Evolutionary conservation across 2,797 vertebrate species (phyloP).

Genomic region (Crenuchus spilurus): DNA sequence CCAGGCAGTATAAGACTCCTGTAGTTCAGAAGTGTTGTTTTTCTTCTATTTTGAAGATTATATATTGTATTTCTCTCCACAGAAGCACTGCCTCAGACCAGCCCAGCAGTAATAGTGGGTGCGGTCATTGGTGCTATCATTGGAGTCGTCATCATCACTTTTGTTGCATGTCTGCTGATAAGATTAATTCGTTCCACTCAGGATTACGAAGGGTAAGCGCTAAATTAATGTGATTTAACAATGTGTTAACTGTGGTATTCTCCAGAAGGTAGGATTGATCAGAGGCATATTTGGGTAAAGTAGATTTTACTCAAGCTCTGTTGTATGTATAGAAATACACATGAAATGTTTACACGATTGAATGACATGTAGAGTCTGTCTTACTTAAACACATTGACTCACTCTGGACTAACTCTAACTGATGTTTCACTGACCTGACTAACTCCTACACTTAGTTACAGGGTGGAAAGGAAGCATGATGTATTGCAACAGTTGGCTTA

Average conservation of each 20-base stretch:
- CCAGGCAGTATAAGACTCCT: not conserved
- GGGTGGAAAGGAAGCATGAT: constrained; percentile 2
- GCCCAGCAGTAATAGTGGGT: constrained; percentile 80
- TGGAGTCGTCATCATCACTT: constrained; percentile 81
- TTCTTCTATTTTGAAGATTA: not conserved
- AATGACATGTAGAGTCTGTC: not conserved
- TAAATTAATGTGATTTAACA: not conserved
- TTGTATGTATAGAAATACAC: not conserved
- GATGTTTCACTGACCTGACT: constrained; percentile 19
- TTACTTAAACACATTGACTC: not conserved
- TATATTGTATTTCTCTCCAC: constrained; percentile 49
- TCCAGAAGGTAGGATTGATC: no score
- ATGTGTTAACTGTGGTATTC: not conserved
- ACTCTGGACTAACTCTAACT: constrained; percentile 4
- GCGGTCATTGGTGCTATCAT: constrained; percentile 82
- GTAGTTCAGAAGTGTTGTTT: not conserved
- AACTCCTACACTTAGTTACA: not conserved
- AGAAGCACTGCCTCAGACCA: constrained; percentile 84
- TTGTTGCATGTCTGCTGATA: constrained; percentile 80
- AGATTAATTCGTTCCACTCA: constrained; percentile 83
- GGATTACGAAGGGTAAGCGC: constrained; percentile 91
- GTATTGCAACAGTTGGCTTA: not conserved
- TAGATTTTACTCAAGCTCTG: not conserved
- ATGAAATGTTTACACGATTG: not conserved
- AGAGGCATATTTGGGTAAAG: not conserved